Evolutionary conservation across 2,888 invertebrate genomes (phyloP), one percentile per base, ranked within the genome.

Genomic region (Drosophila maculinotata): DNA sequence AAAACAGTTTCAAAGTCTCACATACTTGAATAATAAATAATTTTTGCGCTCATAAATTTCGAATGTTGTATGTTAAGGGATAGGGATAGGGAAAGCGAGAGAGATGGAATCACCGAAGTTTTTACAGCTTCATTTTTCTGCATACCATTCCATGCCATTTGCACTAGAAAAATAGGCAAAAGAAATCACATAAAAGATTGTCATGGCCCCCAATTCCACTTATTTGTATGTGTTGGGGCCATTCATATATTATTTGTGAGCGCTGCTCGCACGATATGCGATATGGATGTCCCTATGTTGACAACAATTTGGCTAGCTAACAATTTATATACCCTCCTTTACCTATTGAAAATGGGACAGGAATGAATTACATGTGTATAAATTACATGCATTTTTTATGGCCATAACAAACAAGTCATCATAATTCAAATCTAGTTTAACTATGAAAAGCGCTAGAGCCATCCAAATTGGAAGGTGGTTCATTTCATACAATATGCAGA

Each of bases 41-140:
- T 87, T 78, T 84, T 78, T 74, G 57, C 57, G 74, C 79, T 79
- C 88, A 88, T 88, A 88, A 88, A 88, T 87, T 87, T 77, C 38
- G 68, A 73, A 85, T 73, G 78, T 59, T 74, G 66, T 62, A 63
- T 64, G 10, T n/a, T 7, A 15, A 41, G 9, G 2, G 25, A 25
- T 0, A 25, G 10, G 14, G 20, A 8, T 3, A 14, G 12, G 15
- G 12, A 23, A 20, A n/a, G 25, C 12, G 3, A 17, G 10, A n/a
- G 23, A 38, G 14, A 12, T 33, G 35, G 41, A 65, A 49, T 52
- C 38, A 31, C 39, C 31, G 30, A 72, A 76, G 68, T 77, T 80
- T 82, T 77, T 72, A 79, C 80, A 66, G 77, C 78, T 75, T 67
- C 47, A 69, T 60, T 69, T 76, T 52, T 60, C 33, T 60, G 52